Base-by-base conservation (phyloP, 2,888 invertebrate species). In the Clivina fossor region DNA sequence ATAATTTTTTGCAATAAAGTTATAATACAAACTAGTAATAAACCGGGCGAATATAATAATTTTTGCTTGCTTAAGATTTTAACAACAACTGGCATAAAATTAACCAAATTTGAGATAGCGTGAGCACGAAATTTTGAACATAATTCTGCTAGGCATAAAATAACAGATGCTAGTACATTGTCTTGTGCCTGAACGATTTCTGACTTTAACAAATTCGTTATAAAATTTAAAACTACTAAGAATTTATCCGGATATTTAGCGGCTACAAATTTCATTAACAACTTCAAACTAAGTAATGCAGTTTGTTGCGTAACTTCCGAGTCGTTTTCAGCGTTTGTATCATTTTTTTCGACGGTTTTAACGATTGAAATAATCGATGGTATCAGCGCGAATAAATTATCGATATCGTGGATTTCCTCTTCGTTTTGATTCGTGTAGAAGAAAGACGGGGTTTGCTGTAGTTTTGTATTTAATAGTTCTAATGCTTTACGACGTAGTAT, bases 1-100 rank as follows among this genome's bases (percentile, higher is more conserved):
- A 93, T 81, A 32, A 95, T 83, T 72, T 91, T 92, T 57, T 88
- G 84, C 24, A 93, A 74, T 0, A 89, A 85, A 2, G 90, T 88
- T 1, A 93, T 80, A 4, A 87, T 82, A 69, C 90, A 88, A 13
- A 87, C 69, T n/a, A 87, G 71, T 0, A 84, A 74, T 15, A 84
- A 64, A 63, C 84, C 83, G 0, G 85, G 81, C 1, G 77, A 76
- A 57, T 80, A 78, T 4, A 78, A 75, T 59, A 81, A 77, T 11
- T 83, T 80, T 59, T 86, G 82, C 9, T 73, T 76, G 63, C 80
- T 81, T 32, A 90, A 67, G 1, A 88, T 74, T 63, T 80, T 81
- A 3, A 89, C 77, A 4, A 91, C 71, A 4, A 82, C 80, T 0
- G 93, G 91, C 81, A 93, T 86, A 66, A 90, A 89, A 65, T 82